Conservation (phyloP, 2,888 invertebrate genomes). For the Eristalis arbustorum region DNA sequence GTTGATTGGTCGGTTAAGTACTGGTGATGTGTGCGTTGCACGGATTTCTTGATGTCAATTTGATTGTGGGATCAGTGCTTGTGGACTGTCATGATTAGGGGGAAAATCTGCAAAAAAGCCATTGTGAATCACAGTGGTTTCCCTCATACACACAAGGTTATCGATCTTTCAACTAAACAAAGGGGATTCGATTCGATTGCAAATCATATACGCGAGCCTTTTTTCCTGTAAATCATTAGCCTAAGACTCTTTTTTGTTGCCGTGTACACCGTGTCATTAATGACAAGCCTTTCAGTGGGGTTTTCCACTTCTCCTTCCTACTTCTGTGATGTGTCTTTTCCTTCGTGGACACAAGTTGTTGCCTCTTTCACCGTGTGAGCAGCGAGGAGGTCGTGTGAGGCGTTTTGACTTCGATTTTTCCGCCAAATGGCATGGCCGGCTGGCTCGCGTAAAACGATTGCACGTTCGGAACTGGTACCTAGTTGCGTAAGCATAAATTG, state of each 20-base stretch:
- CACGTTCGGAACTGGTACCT: too few species aligned
- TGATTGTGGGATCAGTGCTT: background rate
- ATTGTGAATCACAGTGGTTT: background rate
- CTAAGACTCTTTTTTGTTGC: too few species aligned
- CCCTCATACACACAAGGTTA: background rate
- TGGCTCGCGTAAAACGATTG: too few species aligned
- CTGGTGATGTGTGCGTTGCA: background rate
- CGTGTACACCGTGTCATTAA: background rate
- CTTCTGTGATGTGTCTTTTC: background rate
- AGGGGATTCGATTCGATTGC: too few species aligned
- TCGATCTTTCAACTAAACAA: background rate
- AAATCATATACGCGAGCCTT: too few species aligned
- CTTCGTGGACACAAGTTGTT: too few species aligned
- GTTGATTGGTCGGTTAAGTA: background rate
- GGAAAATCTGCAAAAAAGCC: background rate
- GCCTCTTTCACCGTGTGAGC: too few species aligned
- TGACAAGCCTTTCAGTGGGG: too few species aligned
- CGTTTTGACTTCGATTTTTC: background rate
- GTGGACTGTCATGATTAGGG: background rate
- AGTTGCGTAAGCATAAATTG: too few species aligned
- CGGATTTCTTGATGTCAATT: background rate
- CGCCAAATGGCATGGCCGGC: background rate
- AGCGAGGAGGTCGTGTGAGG: background rate
- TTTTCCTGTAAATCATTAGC: too few species aligned
- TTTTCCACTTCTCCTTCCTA: background rate